Conservation (phyloP, 2,797 vertebrate species). For the Neoniphon sammara region DNA sequence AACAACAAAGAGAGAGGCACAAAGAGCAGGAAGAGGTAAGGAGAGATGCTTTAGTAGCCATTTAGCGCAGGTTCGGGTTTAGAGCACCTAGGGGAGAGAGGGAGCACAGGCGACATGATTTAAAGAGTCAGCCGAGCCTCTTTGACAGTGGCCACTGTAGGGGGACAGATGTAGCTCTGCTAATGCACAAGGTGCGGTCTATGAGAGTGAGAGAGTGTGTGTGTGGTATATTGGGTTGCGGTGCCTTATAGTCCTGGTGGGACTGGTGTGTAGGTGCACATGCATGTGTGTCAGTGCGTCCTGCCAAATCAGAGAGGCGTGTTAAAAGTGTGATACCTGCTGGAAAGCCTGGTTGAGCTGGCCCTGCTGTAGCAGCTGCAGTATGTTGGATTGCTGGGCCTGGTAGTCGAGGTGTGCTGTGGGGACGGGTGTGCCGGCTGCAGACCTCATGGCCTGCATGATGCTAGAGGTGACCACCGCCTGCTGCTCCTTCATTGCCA, state of each 20-base stretch:
- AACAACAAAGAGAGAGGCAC: neutral
- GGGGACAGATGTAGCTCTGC: conserved; percentile 7
- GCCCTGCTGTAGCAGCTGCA: conserved; percentile 96
- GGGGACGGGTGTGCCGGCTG: conserved; percentile 93
- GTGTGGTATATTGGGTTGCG: conserved; percentile 46
- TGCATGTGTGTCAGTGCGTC: neutral
- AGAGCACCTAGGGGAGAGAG: neutral
- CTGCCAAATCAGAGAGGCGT: too few relatives aligned
- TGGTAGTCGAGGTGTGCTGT: conserved; percentile 95
- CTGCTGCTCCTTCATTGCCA: conserved; percentile 98
- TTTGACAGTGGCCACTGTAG: neutral
- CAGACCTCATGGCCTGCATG: conserved; percentile 98
- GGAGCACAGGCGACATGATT: neutral
- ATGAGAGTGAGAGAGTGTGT: conserved; percentile 51
- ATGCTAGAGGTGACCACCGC: conserved; percentile 96
- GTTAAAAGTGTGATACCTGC: conserved; percentile 84
- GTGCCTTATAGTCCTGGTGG: neutral
- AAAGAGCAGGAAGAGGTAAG: neutral
- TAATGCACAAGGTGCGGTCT: conserved; percentile 15
- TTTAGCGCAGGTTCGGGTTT: conserved; percentile 5
- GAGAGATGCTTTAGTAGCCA: neutral
- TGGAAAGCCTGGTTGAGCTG: conserved; percentile 99
- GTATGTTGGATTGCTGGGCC: conserved; percentile 93
- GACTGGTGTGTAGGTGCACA: neutral
- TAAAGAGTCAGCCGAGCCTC: neutral